A percentile compares a stretch with the other conserved stretches of the same genome.
Conservation (phyloP, 2,797 vertebrate genomes). For the Lacerta bilineata region DNA sequence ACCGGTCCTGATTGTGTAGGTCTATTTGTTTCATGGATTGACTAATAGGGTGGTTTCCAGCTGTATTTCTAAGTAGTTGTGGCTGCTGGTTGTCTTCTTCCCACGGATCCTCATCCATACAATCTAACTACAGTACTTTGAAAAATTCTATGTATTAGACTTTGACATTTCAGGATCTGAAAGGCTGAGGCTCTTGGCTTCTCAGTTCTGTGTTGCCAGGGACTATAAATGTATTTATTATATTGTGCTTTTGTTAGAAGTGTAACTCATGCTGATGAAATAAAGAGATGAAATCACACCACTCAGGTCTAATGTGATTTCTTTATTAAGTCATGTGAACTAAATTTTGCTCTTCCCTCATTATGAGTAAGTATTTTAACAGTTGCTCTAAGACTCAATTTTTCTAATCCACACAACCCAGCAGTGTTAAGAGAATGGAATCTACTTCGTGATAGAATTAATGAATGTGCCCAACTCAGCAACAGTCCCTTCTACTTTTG, state of each 20-base stretch:
- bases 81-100: neutral
- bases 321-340: neutral
- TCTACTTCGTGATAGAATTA: neutral
- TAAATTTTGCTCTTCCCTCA: neutral
- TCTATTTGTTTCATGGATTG: neutral
- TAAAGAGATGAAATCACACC: neutral
- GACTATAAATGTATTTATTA: neutral
- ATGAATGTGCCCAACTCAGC: neutral
- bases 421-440: neutral
- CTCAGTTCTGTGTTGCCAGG: neutral
- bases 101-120: neutral
- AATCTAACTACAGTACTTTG: neutral
- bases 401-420: neutral
- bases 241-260: neutral
- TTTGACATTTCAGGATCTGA: neutral
- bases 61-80: neutral
- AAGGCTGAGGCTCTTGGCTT: neutral
- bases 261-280: neutral
- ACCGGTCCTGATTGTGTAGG: no score
- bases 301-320: neutral
- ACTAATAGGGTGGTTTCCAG: neutral
- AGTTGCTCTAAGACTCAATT: neutral
- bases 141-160: neutral
- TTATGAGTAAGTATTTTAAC: constrained; percentile 2
- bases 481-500: neutral